phyloP scores from a whole-genome alignment of 30 jellyfish, hydroid and myxozoan species.

The Cassiopea xamachana region DNA sequence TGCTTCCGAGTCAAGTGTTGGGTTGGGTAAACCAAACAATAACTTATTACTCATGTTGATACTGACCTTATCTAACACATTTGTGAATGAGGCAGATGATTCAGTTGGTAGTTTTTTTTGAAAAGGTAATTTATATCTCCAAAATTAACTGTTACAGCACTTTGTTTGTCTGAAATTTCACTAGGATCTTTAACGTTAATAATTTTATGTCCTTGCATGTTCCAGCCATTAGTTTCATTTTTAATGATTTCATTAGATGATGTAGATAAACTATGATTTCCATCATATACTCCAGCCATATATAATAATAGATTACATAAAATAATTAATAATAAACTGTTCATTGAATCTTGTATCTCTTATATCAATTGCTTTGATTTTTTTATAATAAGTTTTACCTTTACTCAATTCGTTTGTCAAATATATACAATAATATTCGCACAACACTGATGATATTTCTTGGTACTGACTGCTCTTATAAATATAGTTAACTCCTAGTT shows the following conservation, averaged over 20 bases:
- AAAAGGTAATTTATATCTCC: background rate
- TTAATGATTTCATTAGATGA: too few relatives aligned
- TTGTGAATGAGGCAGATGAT: background rate
- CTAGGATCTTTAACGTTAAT: conserved; percentile 19
- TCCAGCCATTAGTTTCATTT: too few relatives aligned
- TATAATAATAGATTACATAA: too few relatives aligned
- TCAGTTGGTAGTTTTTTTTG: background rate
- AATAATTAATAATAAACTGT: too few relatives aligned
- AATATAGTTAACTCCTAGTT: too few relatives aligned
- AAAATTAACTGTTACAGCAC: conserved; percentile 5
- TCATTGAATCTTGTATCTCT: too few relatives aligned
- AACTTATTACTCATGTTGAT: conserved; percentile 30
- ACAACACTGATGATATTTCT: conserved; percentile 24
- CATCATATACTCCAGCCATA: too few relatives aligned
- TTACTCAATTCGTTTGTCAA: conserved; percentile 14
- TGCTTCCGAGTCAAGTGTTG: conserved; percentile 4
- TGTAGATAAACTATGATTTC: too few relatives aligned
- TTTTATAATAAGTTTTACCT: too few relatives aligned
- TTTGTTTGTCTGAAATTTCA: background rate
- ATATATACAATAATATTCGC: conserved; percentile 31
- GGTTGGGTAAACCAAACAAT: conserved; percentile 12
- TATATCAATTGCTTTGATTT: too few relatives aligned
- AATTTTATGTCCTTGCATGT: background rate
- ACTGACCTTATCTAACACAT: background rate
- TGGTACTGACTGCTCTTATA: too few relatives aligned